Evolutionary conservation across 2,797 vertebrate species (phyloP), one percentile per base, ranked within the genome.

Genomic region (Aldrovandia affinis): DNA sequence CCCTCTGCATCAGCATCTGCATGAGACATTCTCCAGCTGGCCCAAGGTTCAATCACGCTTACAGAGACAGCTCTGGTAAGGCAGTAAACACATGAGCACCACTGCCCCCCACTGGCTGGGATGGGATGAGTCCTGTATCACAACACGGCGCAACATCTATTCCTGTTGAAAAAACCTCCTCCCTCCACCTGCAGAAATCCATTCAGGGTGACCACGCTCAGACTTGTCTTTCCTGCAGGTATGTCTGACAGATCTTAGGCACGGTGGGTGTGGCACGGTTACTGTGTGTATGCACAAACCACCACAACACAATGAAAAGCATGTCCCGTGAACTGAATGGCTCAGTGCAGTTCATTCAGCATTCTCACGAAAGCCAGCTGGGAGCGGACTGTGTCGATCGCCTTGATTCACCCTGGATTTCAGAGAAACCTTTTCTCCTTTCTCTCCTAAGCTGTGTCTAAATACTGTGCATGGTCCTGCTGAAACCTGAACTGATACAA

Each of bases 181-280:
- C 59, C 59, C 59, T n/a, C 59, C 59, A 61, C 59, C 59, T 61
- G 59, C 59, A 61, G 25, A 61, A 61, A n/a, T n/a, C 59, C 59
- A 61, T 61, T 68, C 63, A 30, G 63, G n/a, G 28, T 9, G 25
- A 9, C 28, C 57, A 36, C 57, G 82, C 70, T 54, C 42, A 15
- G 39, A 42, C 83, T 78, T 83, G 57, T 65, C 18, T 63, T 25
- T 22, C 42, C 30, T 22, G 33, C 63, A 79, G 83, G 83, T 78
- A 65, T 83, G 77, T 79, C 42, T 33, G 75, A 22, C 39, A 47
- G 75, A 83, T 79, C 83, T 65, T 57, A 78, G 83, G 59, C 59
- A n/a, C 42, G 22, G 22, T 25, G 75, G 36, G 57, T 5, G 73
- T 57, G 18, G 73, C n/a, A 10, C 14, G 20, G 57, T 59, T 57